phyloP scores from a whole-genome alignment of 2,888 invertebrate species.

The Cephus rjabovi region DNA sequence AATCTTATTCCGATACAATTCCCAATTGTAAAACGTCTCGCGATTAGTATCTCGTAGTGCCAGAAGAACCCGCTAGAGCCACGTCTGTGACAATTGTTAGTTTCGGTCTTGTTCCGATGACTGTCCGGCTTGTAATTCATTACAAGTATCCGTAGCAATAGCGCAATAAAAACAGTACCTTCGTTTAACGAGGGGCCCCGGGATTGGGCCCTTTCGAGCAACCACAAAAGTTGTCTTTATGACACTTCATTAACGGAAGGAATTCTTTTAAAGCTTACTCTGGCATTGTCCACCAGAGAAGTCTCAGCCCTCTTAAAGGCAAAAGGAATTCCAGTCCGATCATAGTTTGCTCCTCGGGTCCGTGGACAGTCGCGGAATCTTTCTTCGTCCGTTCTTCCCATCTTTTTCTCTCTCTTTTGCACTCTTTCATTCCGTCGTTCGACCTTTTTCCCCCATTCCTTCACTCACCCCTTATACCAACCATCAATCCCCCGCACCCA shows the following conservation, averaged over 20 bases:
- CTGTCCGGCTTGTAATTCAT: constrained; percentile 51
- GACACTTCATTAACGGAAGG: constrained; percentile 57
- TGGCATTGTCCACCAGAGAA: constrained; percentile 31
- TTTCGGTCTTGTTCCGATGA: neutral
- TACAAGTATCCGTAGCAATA: constrained; percentile 49
- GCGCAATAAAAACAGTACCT: constrained; percentile 40
- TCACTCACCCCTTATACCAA: constrained; percentile 1
- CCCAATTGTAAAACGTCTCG: neutral
- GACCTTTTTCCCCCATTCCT: constrained; percentile 9
- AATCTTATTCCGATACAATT: neutral
- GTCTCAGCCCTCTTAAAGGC: constrained; percentile 53
- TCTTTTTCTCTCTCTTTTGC: constrained; percentile 15
- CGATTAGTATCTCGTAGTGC: neutral
- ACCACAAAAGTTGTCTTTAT: constrained; percentile 62
- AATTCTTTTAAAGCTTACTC: constrained; percentile 52
- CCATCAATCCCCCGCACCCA: constrained; percentile 11
- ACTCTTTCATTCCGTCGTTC: neutral
- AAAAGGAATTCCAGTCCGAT: constrained; percentile 59
- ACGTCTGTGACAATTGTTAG: neutral
- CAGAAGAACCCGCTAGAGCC: neutral
- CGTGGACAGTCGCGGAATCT: constrained; percentile 49
- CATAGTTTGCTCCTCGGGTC: constrained; percentile 58
- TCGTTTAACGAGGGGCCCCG: constrained; percentile 37
- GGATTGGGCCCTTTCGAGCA: constrained; percentile 28
- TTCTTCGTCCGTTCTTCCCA: constrained; percentile 21